These are phyloP conservation scores for Tauraco erythrolophus DNA, from an alignment of 2,113 vertebrate genomes.

Conservation along the genomic window DNA sequence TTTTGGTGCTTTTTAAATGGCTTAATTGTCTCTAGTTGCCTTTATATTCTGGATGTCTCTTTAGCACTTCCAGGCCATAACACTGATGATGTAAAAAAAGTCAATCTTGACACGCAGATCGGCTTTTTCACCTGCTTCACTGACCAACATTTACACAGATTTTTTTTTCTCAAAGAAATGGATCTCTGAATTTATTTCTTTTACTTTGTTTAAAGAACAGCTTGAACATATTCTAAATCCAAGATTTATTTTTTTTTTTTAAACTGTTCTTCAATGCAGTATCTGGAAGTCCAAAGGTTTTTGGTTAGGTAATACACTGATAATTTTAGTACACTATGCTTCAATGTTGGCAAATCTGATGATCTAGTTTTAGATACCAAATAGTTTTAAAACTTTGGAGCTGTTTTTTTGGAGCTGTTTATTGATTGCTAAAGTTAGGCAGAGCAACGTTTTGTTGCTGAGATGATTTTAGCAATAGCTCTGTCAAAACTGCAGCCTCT, in stretches of 20 bases:
- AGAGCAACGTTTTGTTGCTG: neutral
- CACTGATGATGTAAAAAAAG: neutral
- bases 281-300: neutral
- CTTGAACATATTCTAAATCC: neutral
- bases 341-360: neutral
- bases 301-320: neutral
- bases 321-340: neutral
- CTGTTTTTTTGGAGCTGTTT: neutral
- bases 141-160: neutral
- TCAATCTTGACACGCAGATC: neutral
- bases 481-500: neutral
- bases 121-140: rapidly evolving
- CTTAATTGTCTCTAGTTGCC: conserved; percentile 46
- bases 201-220: neutral
- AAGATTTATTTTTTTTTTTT: neutral
- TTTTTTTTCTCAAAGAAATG: neutral
- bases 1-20: conserved; percentile 37
- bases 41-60: conserved; percentile 20
- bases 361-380: neutral
- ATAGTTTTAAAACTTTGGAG: neutral
- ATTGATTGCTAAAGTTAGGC: neutral
- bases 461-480: neutral
- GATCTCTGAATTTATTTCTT: neutral
- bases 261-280: neutral
- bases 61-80: neutral